These are phyloP conservation scores for Philantomba maxwellii DNA, from an alignment of 2,113 vertebrate species.

Conservation along the genomic window DNA sequence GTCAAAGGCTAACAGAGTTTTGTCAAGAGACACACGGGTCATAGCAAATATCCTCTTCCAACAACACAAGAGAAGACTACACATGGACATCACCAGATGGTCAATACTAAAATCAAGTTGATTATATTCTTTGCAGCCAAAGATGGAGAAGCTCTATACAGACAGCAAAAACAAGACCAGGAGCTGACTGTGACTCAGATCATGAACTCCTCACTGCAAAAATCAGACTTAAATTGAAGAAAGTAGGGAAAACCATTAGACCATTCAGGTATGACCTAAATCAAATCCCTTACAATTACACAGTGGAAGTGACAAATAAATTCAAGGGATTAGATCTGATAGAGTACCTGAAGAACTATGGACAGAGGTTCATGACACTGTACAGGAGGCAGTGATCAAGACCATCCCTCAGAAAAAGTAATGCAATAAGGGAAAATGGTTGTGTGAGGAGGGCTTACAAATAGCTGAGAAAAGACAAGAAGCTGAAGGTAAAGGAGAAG, in stretches of 20 bases:
- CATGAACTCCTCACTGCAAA: not conserved
- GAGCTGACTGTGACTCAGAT: not conserved
- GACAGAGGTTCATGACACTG: not conserved
- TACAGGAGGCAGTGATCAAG: not conserved
- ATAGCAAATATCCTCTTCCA: not conserved
- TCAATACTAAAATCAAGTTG: not conserved
- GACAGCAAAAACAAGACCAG: not conserved
- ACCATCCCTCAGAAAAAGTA: not conserved
- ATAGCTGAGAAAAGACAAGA: not conserved
- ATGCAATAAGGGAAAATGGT: not conserved
- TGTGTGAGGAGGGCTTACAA: not conserved
- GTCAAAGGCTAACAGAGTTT: not conserved
- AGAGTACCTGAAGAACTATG: not conserved
- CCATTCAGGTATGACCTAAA: not conserved
- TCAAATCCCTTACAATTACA: not conserved
- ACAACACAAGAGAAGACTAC: not conserved
- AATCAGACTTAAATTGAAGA: not conserved
- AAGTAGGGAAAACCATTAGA: not conserved
- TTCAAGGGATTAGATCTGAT: not conserved
- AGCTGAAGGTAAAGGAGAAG: not conserved
- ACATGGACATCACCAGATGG: not conserved
- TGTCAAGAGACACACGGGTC: not conserved
- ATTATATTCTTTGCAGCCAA: not conserved
- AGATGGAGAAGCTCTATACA: not conserved
- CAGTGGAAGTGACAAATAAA: not conserved